Evolutionary conservation across 2,797 vertebrate species (phyloP).

Genomic region (Coregonus suidteri): DNA sequence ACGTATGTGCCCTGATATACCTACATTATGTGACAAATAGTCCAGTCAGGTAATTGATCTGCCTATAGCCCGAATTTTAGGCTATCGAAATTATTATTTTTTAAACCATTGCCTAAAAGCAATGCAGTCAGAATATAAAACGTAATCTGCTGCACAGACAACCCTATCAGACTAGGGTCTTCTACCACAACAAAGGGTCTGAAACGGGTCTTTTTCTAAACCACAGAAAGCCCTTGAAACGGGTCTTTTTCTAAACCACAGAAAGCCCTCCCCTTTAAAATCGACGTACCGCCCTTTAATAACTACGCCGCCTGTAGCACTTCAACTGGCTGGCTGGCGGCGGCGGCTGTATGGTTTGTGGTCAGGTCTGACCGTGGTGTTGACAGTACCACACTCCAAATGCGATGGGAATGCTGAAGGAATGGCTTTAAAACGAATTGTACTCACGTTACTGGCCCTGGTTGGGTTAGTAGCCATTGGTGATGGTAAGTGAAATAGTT

Average conservation of each 20-base stretch:
- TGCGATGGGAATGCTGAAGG: constrained; percentile 78
- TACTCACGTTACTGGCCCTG: constrained; percentile 68
- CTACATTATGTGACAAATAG: no score
- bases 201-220: no score
- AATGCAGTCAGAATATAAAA: neutral
- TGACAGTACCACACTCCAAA: constrained; percentile 63
- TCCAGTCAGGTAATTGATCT: neutral
- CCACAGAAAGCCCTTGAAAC: no score
- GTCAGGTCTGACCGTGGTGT: constrained; percentile 71
- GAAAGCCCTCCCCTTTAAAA: constrained; percentile 72
- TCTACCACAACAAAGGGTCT: no score
- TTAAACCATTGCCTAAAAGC: neutral
- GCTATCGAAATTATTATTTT: neutral
- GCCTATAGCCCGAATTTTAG: neutral
- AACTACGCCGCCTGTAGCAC: constrained; percentile 65
- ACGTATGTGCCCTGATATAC: no score
- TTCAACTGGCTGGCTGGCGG: constrained; percentile 60
- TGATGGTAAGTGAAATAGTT: constrained; percentile 71
- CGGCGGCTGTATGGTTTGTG: constrained; percentile 63
- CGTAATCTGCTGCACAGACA: neutral
- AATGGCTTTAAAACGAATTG: constrained; percentile 72
- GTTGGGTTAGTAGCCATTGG: constrained; percentile 61
- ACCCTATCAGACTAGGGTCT: no score
- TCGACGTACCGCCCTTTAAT: constrained; percentile 74
- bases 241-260: neutral